These are phyloP conservation scores for Lasioglossum leucozonium DNA, from an alignment of 2,888 invertebrate species.

Conservation along the genomic window DNA sequence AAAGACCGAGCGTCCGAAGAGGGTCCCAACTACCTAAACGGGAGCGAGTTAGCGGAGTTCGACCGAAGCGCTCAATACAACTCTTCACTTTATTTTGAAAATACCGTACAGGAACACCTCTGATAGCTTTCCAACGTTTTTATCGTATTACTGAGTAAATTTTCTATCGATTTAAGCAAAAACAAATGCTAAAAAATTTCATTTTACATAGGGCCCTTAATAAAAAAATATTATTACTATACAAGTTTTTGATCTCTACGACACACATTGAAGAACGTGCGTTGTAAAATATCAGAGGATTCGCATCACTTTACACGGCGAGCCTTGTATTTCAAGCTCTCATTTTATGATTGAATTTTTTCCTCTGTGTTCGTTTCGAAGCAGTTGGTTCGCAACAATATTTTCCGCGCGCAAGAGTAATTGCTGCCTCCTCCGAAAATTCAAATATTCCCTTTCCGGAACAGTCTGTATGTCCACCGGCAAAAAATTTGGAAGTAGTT, in stretches of 20 bases:
- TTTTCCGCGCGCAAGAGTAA: background rate
- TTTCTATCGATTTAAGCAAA: no score
- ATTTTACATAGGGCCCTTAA: no score
- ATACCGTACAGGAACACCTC: no score
- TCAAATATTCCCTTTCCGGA: background rate
- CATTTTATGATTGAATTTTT: background rate
- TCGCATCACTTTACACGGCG: background rate
- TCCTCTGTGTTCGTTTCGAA: background rate
- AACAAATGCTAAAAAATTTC: no score
- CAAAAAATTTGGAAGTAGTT: slow-evolving; percentile 25
- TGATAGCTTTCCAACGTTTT: no score
- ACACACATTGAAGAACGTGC: background rate
- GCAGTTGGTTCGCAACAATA: background rate
- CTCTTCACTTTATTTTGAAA: no score
- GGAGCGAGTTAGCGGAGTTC: no score
- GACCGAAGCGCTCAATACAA: no score
- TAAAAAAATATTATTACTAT: background rate
- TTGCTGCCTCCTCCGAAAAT: background rate
- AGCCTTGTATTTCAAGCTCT: background rate
- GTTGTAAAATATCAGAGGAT: background rate
- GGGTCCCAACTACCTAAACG: no score
- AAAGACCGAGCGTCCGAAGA: no score
- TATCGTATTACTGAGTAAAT: no score
- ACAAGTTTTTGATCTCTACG: background rate
- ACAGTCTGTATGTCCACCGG: background rate